phyloP scores from a whole-genome alignment of 2,797 vertebrate species.

The Micrastur ruficollis region DNA sequence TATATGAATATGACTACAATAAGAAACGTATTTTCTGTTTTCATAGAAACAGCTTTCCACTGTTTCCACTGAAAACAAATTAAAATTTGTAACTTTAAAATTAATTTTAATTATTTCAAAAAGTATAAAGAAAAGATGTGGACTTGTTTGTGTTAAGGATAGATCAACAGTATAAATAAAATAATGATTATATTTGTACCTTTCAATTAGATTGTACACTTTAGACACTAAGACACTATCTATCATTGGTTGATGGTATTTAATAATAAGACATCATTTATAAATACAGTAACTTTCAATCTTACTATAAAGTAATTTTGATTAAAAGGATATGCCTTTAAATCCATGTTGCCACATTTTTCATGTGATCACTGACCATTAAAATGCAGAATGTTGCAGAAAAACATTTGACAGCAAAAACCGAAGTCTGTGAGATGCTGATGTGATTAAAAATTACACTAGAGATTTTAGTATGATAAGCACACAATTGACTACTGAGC shows the following conservation, averaged over 20 bases:
- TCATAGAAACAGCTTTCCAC: background rate
- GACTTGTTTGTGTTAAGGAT: background rate
- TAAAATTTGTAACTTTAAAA: background rate
- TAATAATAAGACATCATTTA: background rate
- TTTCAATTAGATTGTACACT: background rate
- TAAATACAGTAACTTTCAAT: background rate
- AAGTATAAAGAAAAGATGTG: background rate
- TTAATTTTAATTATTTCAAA: background rate
- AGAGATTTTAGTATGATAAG: background rate
- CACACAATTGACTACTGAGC: background rate
- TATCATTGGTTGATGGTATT: background rate
- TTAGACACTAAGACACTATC: background rate
- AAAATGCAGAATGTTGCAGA: background rate
- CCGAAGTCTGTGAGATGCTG: background rate
- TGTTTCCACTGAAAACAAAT: background rate
- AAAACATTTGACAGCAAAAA: background rate
- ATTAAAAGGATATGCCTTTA: background rate
- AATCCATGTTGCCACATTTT: background rate
- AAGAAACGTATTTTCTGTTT: background rate
- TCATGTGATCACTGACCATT: background rate
- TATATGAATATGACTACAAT: background rate
- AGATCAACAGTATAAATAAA: background rate
- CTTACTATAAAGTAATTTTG: background rate
- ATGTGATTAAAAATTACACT: background rate
- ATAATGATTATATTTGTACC: background rate